phyloP scores from a whole-genome alignment of 2,797 vertebrate genomes.

The Spinus olivaceus region DNA sequence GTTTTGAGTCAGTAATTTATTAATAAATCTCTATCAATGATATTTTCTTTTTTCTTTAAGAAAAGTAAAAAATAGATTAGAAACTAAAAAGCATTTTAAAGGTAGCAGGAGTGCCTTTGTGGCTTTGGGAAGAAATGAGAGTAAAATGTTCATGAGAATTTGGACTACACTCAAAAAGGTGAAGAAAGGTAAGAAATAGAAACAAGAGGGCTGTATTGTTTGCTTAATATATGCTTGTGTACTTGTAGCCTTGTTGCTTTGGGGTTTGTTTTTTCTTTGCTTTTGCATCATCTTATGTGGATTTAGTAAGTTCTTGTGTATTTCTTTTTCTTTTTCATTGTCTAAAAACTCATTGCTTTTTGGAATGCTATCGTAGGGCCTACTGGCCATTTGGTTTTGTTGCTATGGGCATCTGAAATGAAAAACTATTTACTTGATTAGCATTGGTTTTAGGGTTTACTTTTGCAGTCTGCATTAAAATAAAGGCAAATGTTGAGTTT shows the following conservation, averaged over 20 bases:
- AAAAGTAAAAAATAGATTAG: not conserved
- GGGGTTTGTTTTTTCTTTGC: not conserved
- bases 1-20: accelerated
- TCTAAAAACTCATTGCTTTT: accelerated
- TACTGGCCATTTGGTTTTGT: not conserved
- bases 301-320: not conserved
- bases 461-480: not conserved
- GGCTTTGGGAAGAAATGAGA: not conserved
- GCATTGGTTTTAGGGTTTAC: accelerated
- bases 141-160: not conserved
- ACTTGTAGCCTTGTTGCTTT: not conserved
- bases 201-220: accelerated
- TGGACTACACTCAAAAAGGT: not conserved
- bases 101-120: accelerated
- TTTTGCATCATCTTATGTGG: not conserved
- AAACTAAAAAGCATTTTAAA: not conserved
- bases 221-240: not conserved
- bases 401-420: not conserved
- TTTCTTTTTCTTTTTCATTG: not conserved
- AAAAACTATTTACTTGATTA: not conserved
- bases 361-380: not conserved
- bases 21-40: not conserved
- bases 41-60: accelerated
- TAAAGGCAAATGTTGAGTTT: not conserved
- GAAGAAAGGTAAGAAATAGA: not conserved